Percentiles rank a stretch among this genome's conserved stretches.
Conservation (phyloP, 2,797 vertebrate species). For the Cossypha polioptera region DNA sequence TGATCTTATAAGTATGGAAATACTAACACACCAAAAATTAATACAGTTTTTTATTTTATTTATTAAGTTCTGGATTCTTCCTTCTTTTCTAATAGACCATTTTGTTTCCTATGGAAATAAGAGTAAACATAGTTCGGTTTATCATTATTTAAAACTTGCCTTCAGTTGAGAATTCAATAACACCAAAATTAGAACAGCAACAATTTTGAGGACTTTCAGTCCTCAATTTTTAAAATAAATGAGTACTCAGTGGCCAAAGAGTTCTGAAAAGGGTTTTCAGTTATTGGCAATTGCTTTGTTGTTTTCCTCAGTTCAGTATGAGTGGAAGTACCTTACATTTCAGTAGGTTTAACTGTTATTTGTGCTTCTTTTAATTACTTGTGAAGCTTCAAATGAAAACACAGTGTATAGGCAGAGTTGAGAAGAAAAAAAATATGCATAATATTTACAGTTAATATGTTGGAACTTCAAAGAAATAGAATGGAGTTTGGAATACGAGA, state of each 20-base stretch:
- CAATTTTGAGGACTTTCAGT: background rate
- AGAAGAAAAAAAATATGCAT: background rate
- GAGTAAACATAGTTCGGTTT: background rate
- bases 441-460: background rate
- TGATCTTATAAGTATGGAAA: background rate
- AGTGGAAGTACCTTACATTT: background rate
- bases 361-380: background rate
- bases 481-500: background rate
- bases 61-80: background rate
- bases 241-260: background rate
- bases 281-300: background rate
- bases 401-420: background rate
- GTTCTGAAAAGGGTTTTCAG: background rate
- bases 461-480: background rate
- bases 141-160: background rate
- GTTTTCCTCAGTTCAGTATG: background rate
- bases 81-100: background rate
- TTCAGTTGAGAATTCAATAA: background rate
- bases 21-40: background rate
- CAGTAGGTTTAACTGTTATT: background rate
- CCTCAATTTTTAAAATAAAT: background rate
- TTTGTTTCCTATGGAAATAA: background rate
- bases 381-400: background rate
- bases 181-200: background rate
- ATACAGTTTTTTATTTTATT: background rate